Evolutionary conservation across 2,113 vertebrate genomes (phyloP), one percentile per base, ranked within the genome.

Genomic region (Pterocles orientalis): DNA sequence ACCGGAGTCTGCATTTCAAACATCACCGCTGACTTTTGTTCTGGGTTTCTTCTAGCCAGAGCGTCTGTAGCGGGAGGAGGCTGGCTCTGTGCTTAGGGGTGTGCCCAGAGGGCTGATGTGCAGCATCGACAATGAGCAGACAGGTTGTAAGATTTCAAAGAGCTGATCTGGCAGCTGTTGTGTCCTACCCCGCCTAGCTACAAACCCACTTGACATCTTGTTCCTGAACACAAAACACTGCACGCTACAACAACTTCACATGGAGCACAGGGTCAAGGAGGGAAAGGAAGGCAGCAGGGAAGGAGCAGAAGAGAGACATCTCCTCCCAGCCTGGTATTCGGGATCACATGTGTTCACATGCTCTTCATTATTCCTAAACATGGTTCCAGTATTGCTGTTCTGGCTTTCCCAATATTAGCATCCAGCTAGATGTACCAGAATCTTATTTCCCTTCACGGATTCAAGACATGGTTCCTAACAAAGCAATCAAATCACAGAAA

Each of bases 401-500:
- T 29, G 41, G 36, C 58, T 86, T 54, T 50, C 25, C 54, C 87
- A 15, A 84, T 8, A 8, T 81, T 41, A 47, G 25, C 57, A 60
- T 25, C 54, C 53, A 78, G 28, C 60, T 50, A 82, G 15, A 70
- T 36, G 24, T 34, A 84, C 36, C 64, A 53, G 12, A 50, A 58
- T 12, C 41, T 81, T 60, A 41, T 20, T 79, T 77, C 48, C 61
- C 31, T 87, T 91, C 69, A 77, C 2, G 3, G 36, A 84, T 61
- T 83, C 62, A 70, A 81, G 62, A 73, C 18, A 12, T 3, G 12
- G 47, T 34, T 94, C 70, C 62, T 80, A 95, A 60, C 26, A 88
- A 80, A 94, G 54, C 66, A 81, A 90, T 86, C 73, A 88, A 83
- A 71, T 82, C 51, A 77, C 84, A 96, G 60, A 82, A 87, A 76